Conservation (phyloP, 2,113 vertebrate species). For the Melanerpes formicivorus region DNA sequence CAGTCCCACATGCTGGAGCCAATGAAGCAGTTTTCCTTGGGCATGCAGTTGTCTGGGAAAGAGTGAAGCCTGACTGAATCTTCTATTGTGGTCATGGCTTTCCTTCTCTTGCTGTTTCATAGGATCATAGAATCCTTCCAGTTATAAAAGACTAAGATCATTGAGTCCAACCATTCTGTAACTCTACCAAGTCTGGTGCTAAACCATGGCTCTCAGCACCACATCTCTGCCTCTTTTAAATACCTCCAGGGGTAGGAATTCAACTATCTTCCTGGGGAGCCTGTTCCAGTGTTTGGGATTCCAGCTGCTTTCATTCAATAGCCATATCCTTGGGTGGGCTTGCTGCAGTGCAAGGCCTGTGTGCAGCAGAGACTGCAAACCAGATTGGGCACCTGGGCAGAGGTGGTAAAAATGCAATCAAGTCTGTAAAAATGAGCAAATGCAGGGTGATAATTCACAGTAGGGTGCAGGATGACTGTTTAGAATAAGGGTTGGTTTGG, state of each 20-base stretch:
- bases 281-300: background rate
- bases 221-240: no score
- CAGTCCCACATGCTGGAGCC: background rate
- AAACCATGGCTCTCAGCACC: no score
- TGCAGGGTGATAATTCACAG: background rate
- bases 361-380: background rate
- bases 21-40: background rate
- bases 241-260: no score
- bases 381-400: rapidly evolving
- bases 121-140: background rate
- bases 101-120: background rate
- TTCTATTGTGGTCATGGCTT: background rate
- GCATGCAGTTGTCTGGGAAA: background rate
- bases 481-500: background rate
- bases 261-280: no score
- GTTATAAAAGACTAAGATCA: no score
- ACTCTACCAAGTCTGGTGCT: no score
- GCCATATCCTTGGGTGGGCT: background rate
- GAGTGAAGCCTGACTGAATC: background rate
- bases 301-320: background rate
- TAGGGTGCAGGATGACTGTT: background rate
- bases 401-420: background rate
- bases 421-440: background rate
- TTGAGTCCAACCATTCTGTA: no score
- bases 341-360: background rate